These are phyloP conservation scores for Heterodera carotae DNA, from an alignment of 1,140 invertebrate genomes.

Conservation along the genomic window DNA sequence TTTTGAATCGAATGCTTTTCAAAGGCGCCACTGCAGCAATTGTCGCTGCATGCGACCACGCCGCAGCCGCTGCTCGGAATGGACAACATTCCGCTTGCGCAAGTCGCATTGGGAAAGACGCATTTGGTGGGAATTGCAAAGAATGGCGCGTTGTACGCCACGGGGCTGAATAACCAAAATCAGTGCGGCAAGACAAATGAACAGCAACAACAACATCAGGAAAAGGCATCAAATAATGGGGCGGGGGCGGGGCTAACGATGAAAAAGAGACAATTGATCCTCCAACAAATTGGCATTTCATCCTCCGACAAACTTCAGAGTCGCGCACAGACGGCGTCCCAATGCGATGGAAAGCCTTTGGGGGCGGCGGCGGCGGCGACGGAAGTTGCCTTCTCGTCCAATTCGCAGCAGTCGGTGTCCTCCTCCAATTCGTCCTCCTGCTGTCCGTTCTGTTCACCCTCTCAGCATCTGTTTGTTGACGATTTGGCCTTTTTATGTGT, in stretches of 20 bases:
- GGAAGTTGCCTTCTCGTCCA: neutral
- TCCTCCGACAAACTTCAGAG: too few species aligned
- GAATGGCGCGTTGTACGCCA: slow-evolving; percentile 88
- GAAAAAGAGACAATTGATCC: too few species aligned
- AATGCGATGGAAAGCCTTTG: neutral
- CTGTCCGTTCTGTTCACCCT: slow-evolving; percentile 37
- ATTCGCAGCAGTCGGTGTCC: slow-evolving; percentile 14
- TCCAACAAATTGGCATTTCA: too few species aligned
- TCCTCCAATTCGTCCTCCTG: slow-evolving; percentile 19
- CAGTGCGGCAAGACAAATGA: slow-evolving; percentile 80
- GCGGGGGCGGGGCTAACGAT: neutral
- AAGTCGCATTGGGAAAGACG: slow-evolving; percentile 89
- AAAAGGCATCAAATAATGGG: neutral
- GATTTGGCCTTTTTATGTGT: slow-evolving; percentile 57
- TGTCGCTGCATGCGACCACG: slow-evolving; percentile 20
- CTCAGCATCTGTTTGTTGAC: slow-evolving; percentile 54
- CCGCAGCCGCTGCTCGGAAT: slow-evolving; percentile 69
- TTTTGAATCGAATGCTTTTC: neutral
- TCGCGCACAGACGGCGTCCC: neutral
- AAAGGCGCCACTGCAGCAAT: neutral
- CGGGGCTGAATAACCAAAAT: slow-evolving; percentile 95
- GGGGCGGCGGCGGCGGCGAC: neutral
- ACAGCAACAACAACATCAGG: slow-evolving; percentile 12
- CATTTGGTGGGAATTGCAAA: slow-evolving; percentile 84
- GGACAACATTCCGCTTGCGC: slow-evolving; percentile 78